phyloP scores from a whole-genome alignment of 2,113 vertebrate species.

The Struthidea cinerea region DNA sequence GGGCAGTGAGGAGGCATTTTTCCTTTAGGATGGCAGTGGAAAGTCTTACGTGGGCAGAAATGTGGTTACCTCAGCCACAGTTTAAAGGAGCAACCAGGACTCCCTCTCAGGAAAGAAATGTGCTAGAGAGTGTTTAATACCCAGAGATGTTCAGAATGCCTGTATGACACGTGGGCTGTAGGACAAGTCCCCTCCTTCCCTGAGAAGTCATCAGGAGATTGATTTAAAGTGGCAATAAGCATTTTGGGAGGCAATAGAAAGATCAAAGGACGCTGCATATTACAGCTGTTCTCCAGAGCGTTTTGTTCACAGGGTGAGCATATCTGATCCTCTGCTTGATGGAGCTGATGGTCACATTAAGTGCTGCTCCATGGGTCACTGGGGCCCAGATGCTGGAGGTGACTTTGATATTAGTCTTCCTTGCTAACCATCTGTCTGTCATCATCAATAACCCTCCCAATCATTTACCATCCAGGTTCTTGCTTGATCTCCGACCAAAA shows the following conservation, averaged over 20 bases:
- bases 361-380: neutral
- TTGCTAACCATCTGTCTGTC: neutral
- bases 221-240: slow-evolving; percentile 5
- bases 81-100: neutral
- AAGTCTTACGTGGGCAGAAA: neutral
- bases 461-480: neutral
- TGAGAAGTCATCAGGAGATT: neutral
- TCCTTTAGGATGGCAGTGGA: neutral
- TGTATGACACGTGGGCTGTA: neutral
- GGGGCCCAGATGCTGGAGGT: neutral
- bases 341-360: neutral
- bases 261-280: neutral
- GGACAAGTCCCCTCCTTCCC: neutral
- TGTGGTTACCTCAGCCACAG: neutral
- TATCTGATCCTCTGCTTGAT: neutral
- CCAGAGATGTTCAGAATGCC: neutral
- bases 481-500: slow-evolving; percentile 8
- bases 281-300: neutral
- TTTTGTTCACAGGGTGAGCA: neutral
- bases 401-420: neutral
- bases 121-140: neutral
- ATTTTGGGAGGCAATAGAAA: neutral
- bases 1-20: neutral
- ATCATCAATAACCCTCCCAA: neutral
- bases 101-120: neutral